Percentiles rank a stretch among this genome's conserved stretches.
Conservation (phyloP, 2,113 vertebrate species). For the Callithrix jacchus region DNA sequence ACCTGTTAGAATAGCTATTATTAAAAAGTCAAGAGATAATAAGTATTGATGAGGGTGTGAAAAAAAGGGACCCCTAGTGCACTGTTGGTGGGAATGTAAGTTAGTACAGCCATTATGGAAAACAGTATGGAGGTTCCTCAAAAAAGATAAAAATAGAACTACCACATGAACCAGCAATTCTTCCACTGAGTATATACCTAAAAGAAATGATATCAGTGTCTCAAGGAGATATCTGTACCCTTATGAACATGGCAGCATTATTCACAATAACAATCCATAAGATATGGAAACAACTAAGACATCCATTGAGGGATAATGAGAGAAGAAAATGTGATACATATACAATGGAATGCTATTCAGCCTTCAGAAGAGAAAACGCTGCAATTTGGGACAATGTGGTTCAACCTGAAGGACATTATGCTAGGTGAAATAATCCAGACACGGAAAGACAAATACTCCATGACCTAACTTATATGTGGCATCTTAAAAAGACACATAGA, state of each 20-base stretch:
- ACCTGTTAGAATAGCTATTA: not conserved
- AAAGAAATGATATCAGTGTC: not conserved
- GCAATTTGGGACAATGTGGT: not conserved
- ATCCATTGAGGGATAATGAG: not conserved
- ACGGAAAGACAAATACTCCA: not conserved
- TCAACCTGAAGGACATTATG: not conserved
- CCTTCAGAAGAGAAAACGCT: not conserved
- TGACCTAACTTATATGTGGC: not conserved
- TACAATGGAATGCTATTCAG: not conserved
- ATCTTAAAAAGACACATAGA: not conserved
- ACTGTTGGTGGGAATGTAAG: not conserved
- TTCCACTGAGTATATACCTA: not conserved
- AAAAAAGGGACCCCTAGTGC: not conserved
- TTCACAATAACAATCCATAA: not conserved
- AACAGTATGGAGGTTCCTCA: not conserved
- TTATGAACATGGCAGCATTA: not conserved
- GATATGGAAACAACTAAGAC: not conserved
- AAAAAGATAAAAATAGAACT: not conserved
- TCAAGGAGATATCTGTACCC: not conserved
- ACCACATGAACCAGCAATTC: not conserved
- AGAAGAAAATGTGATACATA: not conserved
- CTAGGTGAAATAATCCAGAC: not conserved
- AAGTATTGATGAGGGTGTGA: not conserved
- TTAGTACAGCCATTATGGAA: not conserved
- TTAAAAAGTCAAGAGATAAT: not conserved